Conservation (phyloP, 2,113 vertebrate genomes). For the Pholis gunnellus region DNA sequence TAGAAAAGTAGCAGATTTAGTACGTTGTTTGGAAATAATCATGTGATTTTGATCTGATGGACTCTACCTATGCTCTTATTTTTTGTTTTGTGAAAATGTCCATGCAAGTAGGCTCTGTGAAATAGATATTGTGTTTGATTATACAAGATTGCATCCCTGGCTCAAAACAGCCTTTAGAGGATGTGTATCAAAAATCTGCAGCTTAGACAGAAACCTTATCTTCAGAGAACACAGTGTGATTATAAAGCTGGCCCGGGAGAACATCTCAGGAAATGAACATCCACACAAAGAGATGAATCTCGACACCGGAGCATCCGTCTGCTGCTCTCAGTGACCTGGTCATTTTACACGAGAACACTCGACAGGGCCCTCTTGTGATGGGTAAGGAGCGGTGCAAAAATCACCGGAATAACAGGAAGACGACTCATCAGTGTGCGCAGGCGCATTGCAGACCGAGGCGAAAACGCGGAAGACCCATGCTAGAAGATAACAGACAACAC, state of each 20-base stretch:
- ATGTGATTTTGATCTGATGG: neutral
- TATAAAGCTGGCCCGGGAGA: conserved; percentile 23
- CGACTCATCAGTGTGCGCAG: conserved; percentile 22
- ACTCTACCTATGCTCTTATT: neutral
- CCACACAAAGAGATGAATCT: conserved; percentile 35
- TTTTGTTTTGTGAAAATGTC: neutral
- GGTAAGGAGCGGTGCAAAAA: neutral
- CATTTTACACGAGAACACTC: neutral
- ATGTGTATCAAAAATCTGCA: conserved; percentile 31
- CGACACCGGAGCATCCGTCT: neutral
- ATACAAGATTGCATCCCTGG: conserved; percentile 4
- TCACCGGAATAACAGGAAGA: neutral
- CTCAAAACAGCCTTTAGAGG: conserved; percentile 6
- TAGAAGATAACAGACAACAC: neutral
- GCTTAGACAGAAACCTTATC: conserved; percentile 50
- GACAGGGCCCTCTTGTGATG: conserved; percentile 37
- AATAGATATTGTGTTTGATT: conserved; percentile 16
- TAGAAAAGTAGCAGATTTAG: neutral
- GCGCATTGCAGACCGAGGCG: conserved; percentile 15
- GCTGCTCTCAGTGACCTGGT: neutral
- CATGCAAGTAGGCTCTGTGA: neutral
- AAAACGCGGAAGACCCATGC: conserved; percentile 59
- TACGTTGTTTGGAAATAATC: neutral
- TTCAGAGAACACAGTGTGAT: conserved; percentile 37
- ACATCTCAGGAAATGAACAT: conserved; percentile 56